A percentile compares a stretch with the other conserved stretches of the same genome.
These are phyloP conservation scores for Circaetus gallicus DNA, from an alignment of 2,113 vertebrate genomes.

Conservation along the genomic window DNA sequence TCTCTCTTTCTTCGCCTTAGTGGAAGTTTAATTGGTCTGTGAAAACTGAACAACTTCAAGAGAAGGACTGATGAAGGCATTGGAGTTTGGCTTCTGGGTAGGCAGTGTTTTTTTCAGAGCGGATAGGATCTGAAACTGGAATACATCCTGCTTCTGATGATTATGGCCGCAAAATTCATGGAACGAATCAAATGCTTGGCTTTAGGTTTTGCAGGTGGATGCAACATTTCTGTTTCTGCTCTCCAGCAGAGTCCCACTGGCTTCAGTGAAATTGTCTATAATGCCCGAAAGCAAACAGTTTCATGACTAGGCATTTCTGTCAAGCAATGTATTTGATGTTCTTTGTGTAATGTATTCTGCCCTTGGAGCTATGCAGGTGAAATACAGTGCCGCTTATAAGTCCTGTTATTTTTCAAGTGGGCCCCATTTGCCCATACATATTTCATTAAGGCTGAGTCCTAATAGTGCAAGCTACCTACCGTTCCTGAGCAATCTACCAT, in stretches of 20 bases:
- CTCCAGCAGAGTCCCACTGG: background rate
- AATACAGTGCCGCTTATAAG: background rate
- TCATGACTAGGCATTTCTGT: background rate
- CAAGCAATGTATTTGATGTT: background rate
- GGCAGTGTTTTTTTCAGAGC: background rate
- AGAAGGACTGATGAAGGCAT: background rate
- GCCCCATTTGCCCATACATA: background rate
- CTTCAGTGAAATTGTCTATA: background rate
- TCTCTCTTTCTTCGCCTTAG: background rate
- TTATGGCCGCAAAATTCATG: background rate
- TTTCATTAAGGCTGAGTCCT: constrained; percentile 57
- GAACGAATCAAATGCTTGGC: background rate
- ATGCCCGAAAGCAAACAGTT: background rate
- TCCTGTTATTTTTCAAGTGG: constrained; percentile 18
- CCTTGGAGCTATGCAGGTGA: background rate
- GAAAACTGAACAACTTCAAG: background rate
- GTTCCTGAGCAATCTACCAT: constrained; percentile 32
- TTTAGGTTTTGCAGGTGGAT: background rate
- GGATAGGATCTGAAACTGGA: background rate
- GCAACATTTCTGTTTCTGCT: background rate
- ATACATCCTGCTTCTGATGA: background rate
- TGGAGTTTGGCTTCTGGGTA: background rate
- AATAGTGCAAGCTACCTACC: constrained; percentile 36
- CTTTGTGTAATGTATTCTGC: background rate
- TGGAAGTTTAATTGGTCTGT: background rate